These are phyloP conservation scores for Drosophila kohkoa DNA, from an alignment of 1,140 invertebrate genomes.

Conservation along the genomic window DNA sequence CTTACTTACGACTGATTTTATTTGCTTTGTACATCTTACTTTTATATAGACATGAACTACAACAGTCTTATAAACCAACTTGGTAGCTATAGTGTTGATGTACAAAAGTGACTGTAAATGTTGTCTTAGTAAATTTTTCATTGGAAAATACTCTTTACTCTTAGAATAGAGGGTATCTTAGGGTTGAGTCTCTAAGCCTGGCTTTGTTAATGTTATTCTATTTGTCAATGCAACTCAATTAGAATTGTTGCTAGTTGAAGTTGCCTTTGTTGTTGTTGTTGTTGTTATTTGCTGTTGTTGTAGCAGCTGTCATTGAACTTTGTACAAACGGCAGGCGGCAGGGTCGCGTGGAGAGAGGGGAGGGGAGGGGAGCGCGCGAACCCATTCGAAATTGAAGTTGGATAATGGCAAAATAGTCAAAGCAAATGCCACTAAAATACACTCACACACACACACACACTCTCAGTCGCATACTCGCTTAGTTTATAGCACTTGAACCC, in stretches of 20 bases:
- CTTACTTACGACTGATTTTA: too few species aligned
- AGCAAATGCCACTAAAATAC: constrained; percentile 36
- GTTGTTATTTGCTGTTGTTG: constrained; percentile 40
- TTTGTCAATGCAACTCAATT: constrained; percentile 64
- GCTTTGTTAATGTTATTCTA: constrained; percentile 21
- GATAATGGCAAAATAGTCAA: constrained; percentile 49
- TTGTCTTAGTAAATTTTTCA: too few species aligned
- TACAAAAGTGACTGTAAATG: too few species aligned
- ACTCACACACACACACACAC: constrained; percentile 15
- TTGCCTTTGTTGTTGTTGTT: constrained; percentile 33
- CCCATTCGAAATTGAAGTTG: constrained; percentile 42
- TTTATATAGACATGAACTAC: too few species aligned
- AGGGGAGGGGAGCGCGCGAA: neutral
- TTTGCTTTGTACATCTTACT: too few species aligned
- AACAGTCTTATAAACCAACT: too few species aligned
- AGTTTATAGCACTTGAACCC: constrained; percentile 44
- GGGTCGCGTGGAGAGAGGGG: constrained; percentile 3
- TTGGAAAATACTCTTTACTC: too few species aligned
- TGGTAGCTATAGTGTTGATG: too few species aligned
- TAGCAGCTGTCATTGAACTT: constrained; percentile 74
- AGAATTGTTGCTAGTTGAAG: constrained; percentile 48
- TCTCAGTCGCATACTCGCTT: constrained; percentile 2
- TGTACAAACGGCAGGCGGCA: constrained; percentile 26
- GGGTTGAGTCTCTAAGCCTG: neutral
- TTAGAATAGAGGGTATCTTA: constrained; percentile 1